Base-by-base conservation (phyloP, 2,888 invertebrate genomes). In the Lasioglossum malachurum region DNA sequence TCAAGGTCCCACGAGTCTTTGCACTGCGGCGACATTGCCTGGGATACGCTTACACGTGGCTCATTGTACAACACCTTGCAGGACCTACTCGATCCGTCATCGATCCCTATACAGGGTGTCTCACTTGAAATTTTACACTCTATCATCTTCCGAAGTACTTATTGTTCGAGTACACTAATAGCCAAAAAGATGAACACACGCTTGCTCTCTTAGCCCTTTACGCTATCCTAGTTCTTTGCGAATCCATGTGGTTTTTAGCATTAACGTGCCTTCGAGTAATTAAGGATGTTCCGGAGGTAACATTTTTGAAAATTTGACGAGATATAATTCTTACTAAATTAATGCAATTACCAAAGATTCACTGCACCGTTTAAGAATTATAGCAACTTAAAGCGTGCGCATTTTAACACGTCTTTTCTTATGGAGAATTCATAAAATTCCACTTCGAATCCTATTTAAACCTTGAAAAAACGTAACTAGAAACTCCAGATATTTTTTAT, bases 1-100 rank as follows among this genome's bases (percentile, higher is more conserved):
- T 16, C 31, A 31, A 64, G 31, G 60, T 64, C 60, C 60, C 60
- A 64, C 60, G 60, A 64, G 60, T 64, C 27, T 64, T 64, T 64
- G 31, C 27, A 16, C 16, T 64, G 60, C 27, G 27, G 60, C 31
- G 60, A 64, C 60, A 64, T 31, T 31, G 60, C 27, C 60, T 31
- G 60, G 27, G 27, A 31, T 14, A 31, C 2, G 16, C 31, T 16
- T n/a, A n/a, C 64, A 7, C 64, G 2, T 7, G 31, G 16, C 64
- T 31, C 64, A 7, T 31, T 16, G n/a, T n/a, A 57, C 31, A 31
- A 64, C 27, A 16, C 7, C 64, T 16, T 27, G 3, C 27, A 14
- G 14, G 5, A 64, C 7, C 60, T 4, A 16, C 31, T 64, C 64
- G 31, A 64, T 64, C 16, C 16, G 64, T 64, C 64, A 64, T 16